Base-by-base conservation (phyloP, 2,888 invertebrate genomes). In the Drosophila eohydei region DNA sequence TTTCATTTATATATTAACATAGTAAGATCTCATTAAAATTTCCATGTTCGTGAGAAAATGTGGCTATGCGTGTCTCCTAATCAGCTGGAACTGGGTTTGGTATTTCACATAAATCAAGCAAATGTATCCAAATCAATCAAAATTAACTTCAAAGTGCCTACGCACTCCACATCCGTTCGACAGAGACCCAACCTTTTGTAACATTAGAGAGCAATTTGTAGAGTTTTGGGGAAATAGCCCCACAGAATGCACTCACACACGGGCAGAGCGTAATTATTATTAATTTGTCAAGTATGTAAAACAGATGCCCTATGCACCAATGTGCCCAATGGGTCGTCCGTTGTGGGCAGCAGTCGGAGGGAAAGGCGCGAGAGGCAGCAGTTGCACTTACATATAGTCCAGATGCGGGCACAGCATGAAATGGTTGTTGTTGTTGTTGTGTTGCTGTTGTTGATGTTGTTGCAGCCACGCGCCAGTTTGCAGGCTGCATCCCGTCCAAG, bases 281-380 rank as follows among this genome's bases (percentile, higher is more conserved):
- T 82, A 88, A 88, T 86, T 86, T 86, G 86, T 88, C 88, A 86
- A 88, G 88, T 83, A 86, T 88, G 81, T 83, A 86, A 88, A 88
- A 83, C 84, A 88, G 88, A 88, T 85, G 85, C 83, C 80, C 81
- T 61, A 30, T 70, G 77, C 71, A 65, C 68, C 71, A 40, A 46
- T 46, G 74, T 16, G 74, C 62, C 70, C 71, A 61, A 40, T 60
- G 80, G 71, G 56, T 58, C 62, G 43, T 16, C 12, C 9, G 54
- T 4, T 12, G 26, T 12, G 12, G 26, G 34, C 7, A 12, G 43
- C n/a, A 28, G 14, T 21, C 21, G 43, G 3, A 16, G 30, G 41
- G 36, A 36, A 30, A 41, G 40, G 12, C 9, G 36, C 28, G 36
- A 44, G 69, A 32, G 48, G 32, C 51, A 26, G 77, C 64, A 65